Conservation (phyloP, 2,888 invertebrate species). For the Trichogramma dendrolimi region DNA sequence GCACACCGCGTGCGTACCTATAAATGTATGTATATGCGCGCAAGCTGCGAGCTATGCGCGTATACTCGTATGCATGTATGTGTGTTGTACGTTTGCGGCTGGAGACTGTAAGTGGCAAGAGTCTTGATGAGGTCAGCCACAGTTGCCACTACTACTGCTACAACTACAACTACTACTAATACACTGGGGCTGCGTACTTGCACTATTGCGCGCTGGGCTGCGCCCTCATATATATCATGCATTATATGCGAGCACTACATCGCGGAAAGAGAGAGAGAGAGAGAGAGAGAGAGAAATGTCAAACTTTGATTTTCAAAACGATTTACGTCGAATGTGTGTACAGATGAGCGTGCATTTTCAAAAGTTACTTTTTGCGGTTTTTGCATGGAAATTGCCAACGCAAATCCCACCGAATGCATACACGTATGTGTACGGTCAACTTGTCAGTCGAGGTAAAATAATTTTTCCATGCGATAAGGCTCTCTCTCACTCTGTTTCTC, state of each 20-base stretch:
- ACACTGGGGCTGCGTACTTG: too few species aligned
- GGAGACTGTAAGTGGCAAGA: conserved; percentile 14
- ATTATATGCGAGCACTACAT: neutral
- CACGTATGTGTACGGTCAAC: too few species aligned
- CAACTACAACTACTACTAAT: too few species aligned
- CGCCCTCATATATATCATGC: too few species aligned
- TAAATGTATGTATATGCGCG: too few species aligned
- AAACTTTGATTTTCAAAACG: neutral
- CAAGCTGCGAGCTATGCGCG: too few species aligned
- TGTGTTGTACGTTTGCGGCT: conserved; percentile 11
- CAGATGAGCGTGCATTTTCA: neutral
- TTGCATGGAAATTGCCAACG: neutral
- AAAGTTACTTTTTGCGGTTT: neutral
- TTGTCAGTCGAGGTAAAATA: too few species aligned
- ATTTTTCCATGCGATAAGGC: too few species aligned
- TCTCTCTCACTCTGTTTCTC: too few species aligned
- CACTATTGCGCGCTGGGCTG: too few species aligned
- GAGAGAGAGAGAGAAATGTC: neutral
- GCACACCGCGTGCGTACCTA: too few species aligned
- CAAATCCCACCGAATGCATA: too few species aligned
- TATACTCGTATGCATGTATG: neutral
- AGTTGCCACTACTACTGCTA: neutral
- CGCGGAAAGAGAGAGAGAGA: neutral
- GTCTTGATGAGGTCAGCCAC: conserved; percentile 25
- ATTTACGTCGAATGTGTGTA: neutral